phyloP scores from a whole-genome alignment of 1,140 invertebrate species.

The Lepidostoma basale region DNA sequence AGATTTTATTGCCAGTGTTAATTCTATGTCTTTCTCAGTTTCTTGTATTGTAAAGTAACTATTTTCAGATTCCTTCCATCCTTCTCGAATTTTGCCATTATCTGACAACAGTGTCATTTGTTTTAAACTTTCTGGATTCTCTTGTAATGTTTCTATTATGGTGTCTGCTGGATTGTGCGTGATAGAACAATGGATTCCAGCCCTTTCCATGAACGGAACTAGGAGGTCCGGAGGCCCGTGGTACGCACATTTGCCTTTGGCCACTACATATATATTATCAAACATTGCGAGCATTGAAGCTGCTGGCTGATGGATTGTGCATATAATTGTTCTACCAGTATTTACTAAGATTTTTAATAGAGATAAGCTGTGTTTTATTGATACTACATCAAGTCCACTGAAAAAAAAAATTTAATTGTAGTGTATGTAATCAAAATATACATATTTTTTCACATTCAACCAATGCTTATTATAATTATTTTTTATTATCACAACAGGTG shows the following conservation, averaged over 20 bases:
- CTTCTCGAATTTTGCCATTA: slow-evolving; percentile 51
- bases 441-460: neutral
- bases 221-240: slow-evolving; percentile 55
- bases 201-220: slow-evolving; percentile 54
- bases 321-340: slow-evolving; percentile 77
- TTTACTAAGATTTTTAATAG: slow-evolving; percentile 64
- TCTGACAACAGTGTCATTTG: slow-evolving; percentile 54
- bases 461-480: neutral
- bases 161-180: slow-evolving; percentile 59
- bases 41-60: neutral
- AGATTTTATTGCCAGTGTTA: slow-evolving; percentile 1
- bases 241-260: slow-evolving; percentile 42
- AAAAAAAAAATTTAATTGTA: slow-evolving; percentile 40
- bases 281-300: slow-evolving; percentile 78
- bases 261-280: slow-evolving; percentile 56
- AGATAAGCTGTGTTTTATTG: slow-evolving; percentile 70
- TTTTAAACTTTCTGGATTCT: slow-evolving; percentile 48
- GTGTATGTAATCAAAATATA: neutral
- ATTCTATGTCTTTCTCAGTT: slow-evolving; percentile 6
- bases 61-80: neutral
- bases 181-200: slow-evolving; percentile 53
- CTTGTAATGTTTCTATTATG: slow-evolving; percentile 53
- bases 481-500: neutral
- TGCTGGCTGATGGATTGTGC: slow-evolving; percentile 85
- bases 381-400: slow-evolving; percentile 78